Evolutionary conservation across 2,888 invertebrate species (phyloP), one percentile per base, ranked within the genome.

Genomic region (Plusia festucae): DNA sequence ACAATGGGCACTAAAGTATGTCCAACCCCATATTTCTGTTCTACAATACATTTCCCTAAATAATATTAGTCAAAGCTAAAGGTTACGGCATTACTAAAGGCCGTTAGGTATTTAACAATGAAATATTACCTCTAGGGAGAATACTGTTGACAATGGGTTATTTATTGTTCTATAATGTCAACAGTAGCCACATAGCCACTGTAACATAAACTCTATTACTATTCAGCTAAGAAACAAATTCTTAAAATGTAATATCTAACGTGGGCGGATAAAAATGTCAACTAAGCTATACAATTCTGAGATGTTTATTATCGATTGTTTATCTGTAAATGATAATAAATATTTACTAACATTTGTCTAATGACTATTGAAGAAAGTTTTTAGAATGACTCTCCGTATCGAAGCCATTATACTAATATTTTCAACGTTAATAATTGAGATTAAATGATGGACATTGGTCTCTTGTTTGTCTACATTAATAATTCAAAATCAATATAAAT

Each of bases 101-200:
- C 68, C 74, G 79, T 59, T 59, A 74, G 56, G 57, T 65, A 79
- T 81, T 77, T 71, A 73, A 68, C 64, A 66, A 70, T 82, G 74
- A 86, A 79, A 73, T 81, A 85, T 76, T 60, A 76, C 75, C 72
- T 58, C 60, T 46, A 68, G 77, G 81, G 79, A 65, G 65, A 54
- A 62, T 57, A 68, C 62, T 70, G 78, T 73, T 78, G 75, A 83
- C 85, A 84, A 82, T 81, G 49, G 81, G 53, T 70, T 80, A 81
- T 83, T 85, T 79, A 82, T 81, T 68, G 67, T 65, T 62, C 34
- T 61, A 75, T 76, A 86, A 85, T 85, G 82, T 77, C 84, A 85
- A 80, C 76, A 73, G 57, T 60, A 32, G 60, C 67, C 8, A 53
- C 60, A 54, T 60, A 59, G 65, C 68, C 58, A 65, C 57, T 68